Base-by-base conservation (phyloP, 2,888 invertebrate species). In the Lymantria monacha region DNA sequence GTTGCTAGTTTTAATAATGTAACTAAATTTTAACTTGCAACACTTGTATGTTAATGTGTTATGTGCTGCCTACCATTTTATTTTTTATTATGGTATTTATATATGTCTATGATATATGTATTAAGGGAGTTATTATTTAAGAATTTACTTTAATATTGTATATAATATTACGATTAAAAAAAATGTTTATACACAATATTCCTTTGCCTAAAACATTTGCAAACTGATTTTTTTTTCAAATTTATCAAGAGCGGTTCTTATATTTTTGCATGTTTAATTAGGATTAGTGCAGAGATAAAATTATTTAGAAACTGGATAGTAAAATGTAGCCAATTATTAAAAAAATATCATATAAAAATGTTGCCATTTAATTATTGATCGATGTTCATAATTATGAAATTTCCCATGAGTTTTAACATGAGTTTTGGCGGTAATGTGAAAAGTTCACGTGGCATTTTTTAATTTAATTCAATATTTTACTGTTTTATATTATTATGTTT, bases 51-150 rank as follows among this genome's bases (percentile, higher is more conserved):
- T 10, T 61, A 40, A 50, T 59, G 57, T 50, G 48, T 57, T 53
- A 53, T 55, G 74, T 74, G 79, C 76, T 81, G 77, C 74, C 74
- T 61, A 33, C 33, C 33, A 33, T 33, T 33, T 30, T 33, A 10
- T 33, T 22, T 22, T n/a, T n/a, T n/a, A n/a, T n/a, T 22, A 22
- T 22, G 22, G 2, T 22, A 5, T 33, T 8, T 10, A 33, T 33
- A 33, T 10, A 33, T 70, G 38, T 61, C 66, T 69, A 30, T 42
- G 2, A 61, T 69, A 63, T 63, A 51, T 69, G 66, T 65, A 52
- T 64, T 69, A 69, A 63, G 66, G 49, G 57, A 61, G 61, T 61
- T 53, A 58, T 60, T 57, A 55, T 51, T 12, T 69, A 69, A 60
- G 69, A 59, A 60, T 61, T 62, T 69, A 63, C 41, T 46, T 70